Conservation (phyloP, 2,888 invertebrate genomes). For the Cryptophagus acutangulus region DNA sequence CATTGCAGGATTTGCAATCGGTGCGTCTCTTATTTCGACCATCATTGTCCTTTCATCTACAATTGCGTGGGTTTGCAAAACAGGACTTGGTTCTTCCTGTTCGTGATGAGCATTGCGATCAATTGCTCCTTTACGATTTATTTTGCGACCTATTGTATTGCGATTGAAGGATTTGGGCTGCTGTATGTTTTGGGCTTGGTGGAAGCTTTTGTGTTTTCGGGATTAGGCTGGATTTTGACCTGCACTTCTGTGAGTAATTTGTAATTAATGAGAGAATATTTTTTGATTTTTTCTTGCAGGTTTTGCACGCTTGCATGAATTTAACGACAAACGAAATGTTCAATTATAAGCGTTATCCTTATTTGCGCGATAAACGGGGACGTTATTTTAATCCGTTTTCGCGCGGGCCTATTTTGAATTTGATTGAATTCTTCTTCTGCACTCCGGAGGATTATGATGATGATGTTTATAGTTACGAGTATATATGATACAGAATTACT, state of each 20-base stretch:
- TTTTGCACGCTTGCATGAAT: slow-evolving; percentile 88
- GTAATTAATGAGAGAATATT: slow-evolving; percentile 1
- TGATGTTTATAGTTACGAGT: slow-evolving; percentile 50
- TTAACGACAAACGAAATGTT: slow-evolving; percentile 93
- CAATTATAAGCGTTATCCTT: slow-evolving; percentile 87
- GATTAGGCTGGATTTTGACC: slow-evolving; percentile 80
- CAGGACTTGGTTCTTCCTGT: slow-evolving; percentile 89
- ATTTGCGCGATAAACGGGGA: slow-evolving; percentile 82
- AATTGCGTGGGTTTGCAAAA: slow-evolving; percentile 91
- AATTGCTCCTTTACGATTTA: slow-evolving; percentile 85
- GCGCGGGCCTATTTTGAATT: slow-evolving; percentile 79
- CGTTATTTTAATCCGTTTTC: slow-evolving; percentile 88
- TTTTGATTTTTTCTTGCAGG: slow-evolving; percentile 53
- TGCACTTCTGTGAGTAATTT: slow-evolving; percentile 73
- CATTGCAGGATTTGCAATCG: slow-evolving; percentile 86
- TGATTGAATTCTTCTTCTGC: slow-evolving; percentile 87
- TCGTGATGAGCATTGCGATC: slow-evolving; percentile 81
- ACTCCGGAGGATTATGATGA: slow-evolving; percentile 75
- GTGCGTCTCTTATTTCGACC: slow-evolving; percentile 80
- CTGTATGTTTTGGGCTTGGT: slow-evolving; percentile 79
- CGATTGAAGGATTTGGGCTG: slow-evolving; percentile 78
- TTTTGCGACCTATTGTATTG: slow-evolving; percentile 79
- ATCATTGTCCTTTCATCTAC: slow-evolving; percentile 93
- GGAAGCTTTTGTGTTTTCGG: slow-evolving; percentile 79
- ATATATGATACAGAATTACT: slow-evolving; percentile 35